phyloP scores from a whole-genome alignment of 2,888 invertebrate genomes.

The Leptodirus hochenwartii region DNA sequence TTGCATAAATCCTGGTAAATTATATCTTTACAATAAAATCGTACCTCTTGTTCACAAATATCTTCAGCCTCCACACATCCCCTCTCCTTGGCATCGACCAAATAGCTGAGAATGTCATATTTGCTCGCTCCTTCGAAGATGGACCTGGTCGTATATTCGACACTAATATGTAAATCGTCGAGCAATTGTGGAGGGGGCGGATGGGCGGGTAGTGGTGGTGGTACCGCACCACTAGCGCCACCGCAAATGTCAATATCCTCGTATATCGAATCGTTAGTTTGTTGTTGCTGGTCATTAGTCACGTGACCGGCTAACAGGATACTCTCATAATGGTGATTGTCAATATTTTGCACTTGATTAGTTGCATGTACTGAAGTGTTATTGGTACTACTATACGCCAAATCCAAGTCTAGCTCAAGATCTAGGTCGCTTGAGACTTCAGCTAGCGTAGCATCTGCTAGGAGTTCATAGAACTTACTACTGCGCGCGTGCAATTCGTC shows the following conservation, averaged over 20 bases:
- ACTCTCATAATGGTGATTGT: conserved; percentile 59
- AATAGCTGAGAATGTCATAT: conserved; percentile 75
- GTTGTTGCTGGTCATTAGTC: conserved; percentile 36
- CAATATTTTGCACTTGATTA: no score
- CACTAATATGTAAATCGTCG: conserved; percentile 48
- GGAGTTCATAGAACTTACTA: conserved; percentile 56
- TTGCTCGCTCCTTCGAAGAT: conserved; percentile 72
- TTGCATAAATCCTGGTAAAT: no score
- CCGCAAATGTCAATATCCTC: conserved; percentile 61
- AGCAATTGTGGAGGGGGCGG: conserved; percentile 52
- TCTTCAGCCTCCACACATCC: conserved; percentile 47
- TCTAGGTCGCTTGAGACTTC: conserved; percentile 44
- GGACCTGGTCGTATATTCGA: conserved; percentile 47
- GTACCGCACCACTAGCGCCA: no score
- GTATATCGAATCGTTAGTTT: conserved; percentile 69
- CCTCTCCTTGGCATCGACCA: conserved; percentile 71
- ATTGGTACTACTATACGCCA: no score
- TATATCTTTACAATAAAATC: no score
- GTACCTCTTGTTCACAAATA: no score
- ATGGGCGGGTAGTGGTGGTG: conserved; percentile 60
- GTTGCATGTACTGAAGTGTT: no score
- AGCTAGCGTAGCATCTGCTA: conserved; percentile 49
- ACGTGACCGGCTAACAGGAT: no score
- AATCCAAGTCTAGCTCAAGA: no score
- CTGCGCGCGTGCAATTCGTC: conserved; percentile 44